phyloP scores from a whole-genome alignment of 2,113 vertebrate genomes.

The Jacana jacana region DNA sequence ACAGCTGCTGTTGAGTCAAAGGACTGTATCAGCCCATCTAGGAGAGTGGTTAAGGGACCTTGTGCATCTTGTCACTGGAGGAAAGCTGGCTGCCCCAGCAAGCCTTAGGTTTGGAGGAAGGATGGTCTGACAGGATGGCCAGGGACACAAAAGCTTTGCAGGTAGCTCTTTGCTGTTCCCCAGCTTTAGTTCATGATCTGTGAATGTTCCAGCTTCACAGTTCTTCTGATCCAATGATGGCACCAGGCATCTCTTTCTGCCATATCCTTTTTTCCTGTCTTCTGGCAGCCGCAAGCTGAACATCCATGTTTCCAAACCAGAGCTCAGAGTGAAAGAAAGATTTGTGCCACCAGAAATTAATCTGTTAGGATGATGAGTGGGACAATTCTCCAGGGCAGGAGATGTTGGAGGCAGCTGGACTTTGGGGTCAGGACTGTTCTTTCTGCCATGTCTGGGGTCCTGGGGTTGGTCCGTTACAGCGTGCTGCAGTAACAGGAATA shows the following conservation, averaged over 20 bases:
- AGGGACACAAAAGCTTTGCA: not conserved
- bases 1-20: not conserved
- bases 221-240: not conserved
- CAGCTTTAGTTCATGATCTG: not conserved
- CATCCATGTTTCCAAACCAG: not conserved
- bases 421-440: not conserved
- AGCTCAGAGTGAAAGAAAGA: not conserved
- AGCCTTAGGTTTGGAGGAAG: not conserved
- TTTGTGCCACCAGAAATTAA: not conserved
- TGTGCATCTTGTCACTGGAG: not conserved
- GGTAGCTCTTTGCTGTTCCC: not conserved
- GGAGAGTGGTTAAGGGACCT: no score
- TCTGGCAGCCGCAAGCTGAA: not conserved
- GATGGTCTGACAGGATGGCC: not conserved
- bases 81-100: not conserved
- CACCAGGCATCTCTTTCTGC: not conserved
- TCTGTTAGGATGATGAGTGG: not conserved
- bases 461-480: not conserved
- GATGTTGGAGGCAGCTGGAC: not conserved
- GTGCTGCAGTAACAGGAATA: accelerated
- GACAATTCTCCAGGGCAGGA: not conserved
- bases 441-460: not conserved
- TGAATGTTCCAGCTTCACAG: not conserved
- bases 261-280: not conserved
- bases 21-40: not conserved